Percentiles rank a stretch among this genome's conserved stretches.
phyloP scores from a whole-genome alignment of 2,888 invertebrate species.

The Spisula subtruncata region DNA sequence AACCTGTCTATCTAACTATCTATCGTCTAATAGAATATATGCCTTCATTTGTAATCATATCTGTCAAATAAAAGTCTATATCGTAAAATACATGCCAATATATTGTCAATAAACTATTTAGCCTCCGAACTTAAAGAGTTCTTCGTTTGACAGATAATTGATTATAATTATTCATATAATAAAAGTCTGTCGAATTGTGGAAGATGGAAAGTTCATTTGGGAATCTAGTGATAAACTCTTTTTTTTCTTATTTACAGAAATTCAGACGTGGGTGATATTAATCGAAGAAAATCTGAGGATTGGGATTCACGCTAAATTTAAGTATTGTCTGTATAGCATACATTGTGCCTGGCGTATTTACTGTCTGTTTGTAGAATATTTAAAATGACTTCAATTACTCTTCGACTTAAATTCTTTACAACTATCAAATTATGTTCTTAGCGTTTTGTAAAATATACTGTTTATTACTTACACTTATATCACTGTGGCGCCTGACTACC shows the following conservation, averaged over 20 bases:
- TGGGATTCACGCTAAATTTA: background rate
- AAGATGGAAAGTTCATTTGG: background rate
- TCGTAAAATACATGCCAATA: background rate
- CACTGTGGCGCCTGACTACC: too few relatives aligned
- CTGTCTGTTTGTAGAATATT: background rate
- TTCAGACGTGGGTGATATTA: background rate
- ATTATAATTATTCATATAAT: conserved; percentile 13
- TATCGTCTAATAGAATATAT: background rate
- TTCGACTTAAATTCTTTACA: too few relatives aligned
- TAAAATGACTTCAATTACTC: too few relatives aligned
- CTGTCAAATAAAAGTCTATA: background rate
- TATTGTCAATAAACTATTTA: background rate
- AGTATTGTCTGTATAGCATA: background rate
- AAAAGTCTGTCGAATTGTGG: background rate
- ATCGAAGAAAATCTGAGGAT: background rate
- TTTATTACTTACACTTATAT: background rate
- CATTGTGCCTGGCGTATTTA: background rate
- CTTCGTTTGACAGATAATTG: conserved; percentile 6
- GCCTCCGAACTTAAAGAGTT: conserved; percentile 1
- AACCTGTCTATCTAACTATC: background rate
- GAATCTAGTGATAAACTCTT: background rate
- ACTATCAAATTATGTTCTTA: too few relatives aligned
- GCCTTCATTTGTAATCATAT: background rate
- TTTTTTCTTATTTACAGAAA: background rate
- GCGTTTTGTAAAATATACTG: too few relatives aligned